Base-by-base conservation (phyloP, 92 coral and sea anemone species). In the Epizoanthus stellaris region DNA sequence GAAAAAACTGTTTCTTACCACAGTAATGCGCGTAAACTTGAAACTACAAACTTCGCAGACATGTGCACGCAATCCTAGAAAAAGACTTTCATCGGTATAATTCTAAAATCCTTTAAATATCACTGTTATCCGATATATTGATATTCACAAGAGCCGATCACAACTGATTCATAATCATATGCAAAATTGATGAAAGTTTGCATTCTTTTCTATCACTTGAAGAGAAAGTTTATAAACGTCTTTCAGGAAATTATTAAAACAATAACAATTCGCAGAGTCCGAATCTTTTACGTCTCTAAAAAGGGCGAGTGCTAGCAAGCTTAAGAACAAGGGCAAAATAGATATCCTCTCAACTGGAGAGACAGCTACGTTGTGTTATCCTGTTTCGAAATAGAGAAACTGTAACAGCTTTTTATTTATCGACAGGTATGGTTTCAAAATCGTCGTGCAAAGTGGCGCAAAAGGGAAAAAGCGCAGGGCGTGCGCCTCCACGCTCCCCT, bases 401-500 rank as follows among this genome's bases (percentile, higher is more conserved):
- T 52, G 2, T 52, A 52, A 52, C 56, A 9, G 56, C 56, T 52
- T 52, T 11, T 52, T 52, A 14, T 52, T 52, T 13, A 52, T 8
- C 10, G 39, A 38, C 89, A 94, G 98, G 98, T 94, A 53, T 94
- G 98, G 98, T 94, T 94, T 69, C 98, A 94, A 67, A 94, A 94
- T 85, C 91, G 98, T 71, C 65, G 98, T 65, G 98, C 98, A 11
- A 94, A 94, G 70, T 94, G 98, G 98, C 87, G 98, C 58, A 94
- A 94, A 56, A 91, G 98, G 1, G 98, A 94, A 70, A 94, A 94
- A 71, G 91, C 98, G 1, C 98, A 94, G 40, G 98, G 99, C 12
- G 92, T 96, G 4, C 90, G 99, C 0, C 76, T 95, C 0, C 99
- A 96, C 68, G 98, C 99, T 23, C 98, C 99, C 5, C 86, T 96